Evolutionary conservation across 2,797 vertebrate genomes (phyloP), one percentile per base, ranked within the genome.

Genomic region (Sylvilagus floridanus): DNA sequence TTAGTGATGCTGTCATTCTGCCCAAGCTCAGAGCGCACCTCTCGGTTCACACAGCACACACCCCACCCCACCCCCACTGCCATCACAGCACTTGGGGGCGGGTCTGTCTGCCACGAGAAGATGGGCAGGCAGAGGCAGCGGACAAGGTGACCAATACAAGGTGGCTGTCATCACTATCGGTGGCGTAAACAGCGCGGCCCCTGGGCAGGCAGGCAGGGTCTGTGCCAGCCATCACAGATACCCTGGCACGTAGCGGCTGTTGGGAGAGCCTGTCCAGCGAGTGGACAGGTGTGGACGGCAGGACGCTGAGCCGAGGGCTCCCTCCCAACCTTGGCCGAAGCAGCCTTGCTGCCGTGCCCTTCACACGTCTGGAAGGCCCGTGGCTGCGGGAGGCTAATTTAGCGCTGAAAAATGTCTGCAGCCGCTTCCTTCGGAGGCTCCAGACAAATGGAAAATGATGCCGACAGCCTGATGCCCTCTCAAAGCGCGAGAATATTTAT

Each of bases 401-500:
- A 88, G 63, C 69, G 22, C 82, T 62, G 66, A 76, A 57, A 96
- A 93, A 88, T 60, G 85, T 17, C 37, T 35, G 7, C 69, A 72
- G 54, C 24, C 2, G 26, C 93, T 94, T 90, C 92, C 75, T 90
- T 88, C 83, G 71, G 90, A 92, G 83, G 82, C 35, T 81, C 78
- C 76, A 94, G 66, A 87, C 84, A 88, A 90, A 94, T 68, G 47
- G 83, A 76, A 92, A 95, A 71, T 52, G 68, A 88, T 32, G 84
- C 82, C 1, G 21, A 93, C 93, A 89, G 90, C 79, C 68, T 95
- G 95, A 83, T 24, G 81, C 94, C 87, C 60, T 75, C 65, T 7
- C 83, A 97, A 88, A 97, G 2, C 3, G 90, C 66, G 96, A 96
- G 77, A 91, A 77, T 50, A 90, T 92, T 95, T 96, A 93, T 13